Evolutionary conservation across 2,888 invertebrate species (phyloP).

Genomic region (Ariolimax columbianus): DNA sequence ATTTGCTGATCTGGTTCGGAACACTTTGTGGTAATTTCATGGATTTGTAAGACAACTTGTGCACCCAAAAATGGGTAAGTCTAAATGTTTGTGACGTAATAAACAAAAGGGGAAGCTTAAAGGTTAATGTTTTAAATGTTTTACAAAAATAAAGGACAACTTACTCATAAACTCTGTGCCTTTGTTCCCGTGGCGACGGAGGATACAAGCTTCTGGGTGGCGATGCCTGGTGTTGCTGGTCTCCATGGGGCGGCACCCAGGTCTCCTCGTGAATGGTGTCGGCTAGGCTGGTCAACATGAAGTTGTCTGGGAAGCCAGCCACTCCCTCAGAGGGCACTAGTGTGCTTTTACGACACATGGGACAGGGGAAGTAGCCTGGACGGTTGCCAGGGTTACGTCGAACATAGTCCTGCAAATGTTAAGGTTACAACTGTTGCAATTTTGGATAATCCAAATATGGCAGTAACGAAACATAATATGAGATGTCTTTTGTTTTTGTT

Average conservation of each 20-base stretch:
- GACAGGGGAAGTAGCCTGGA: constrained; percentile 61
- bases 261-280: constrained; percentile 70
- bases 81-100: no score
- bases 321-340: constrained; percentile 68
- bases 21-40: no score
- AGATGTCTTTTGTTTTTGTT: no score
- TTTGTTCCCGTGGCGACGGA: constrained; percentile 69
- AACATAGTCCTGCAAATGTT: constrained; percentile 64
- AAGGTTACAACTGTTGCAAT: not conserved
- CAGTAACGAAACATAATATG: no score
- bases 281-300: constrained; percentile 63
- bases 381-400: constrained; percentile 68
- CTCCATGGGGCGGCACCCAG: constrained; percentile 59
- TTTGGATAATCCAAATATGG: no score
- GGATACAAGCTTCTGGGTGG: constrained; percentile 70
- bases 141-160: constrained; percentile 59
- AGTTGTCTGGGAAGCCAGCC: constrained; percentile 71
- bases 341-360: constrained; percentile 73
- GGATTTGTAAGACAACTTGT: no score
- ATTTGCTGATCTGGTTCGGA: no score
- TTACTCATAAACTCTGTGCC: constrained; percentile 57
- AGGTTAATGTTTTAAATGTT: no score
- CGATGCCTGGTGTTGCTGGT: not conserved
- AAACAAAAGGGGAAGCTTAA: no score
- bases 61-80: no score